Conservation (phyloP, 2,797 vertebrate genomes). For the Champsocephalus esox region DNA sequence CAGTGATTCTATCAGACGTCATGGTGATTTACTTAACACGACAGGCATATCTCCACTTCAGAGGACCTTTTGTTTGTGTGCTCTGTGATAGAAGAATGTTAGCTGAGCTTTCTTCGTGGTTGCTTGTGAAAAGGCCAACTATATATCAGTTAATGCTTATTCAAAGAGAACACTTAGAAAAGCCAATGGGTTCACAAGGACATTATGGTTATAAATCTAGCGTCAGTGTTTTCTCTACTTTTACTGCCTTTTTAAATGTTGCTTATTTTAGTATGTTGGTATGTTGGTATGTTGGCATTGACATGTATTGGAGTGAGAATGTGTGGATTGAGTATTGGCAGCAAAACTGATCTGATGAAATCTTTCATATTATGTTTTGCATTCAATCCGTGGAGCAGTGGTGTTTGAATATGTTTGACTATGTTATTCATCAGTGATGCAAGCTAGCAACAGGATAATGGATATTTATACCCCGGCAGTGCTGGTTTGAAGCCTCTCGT, state of each 20-base stretch:
- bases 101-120: slow-evolving; percentile 21
- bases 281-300: slow-evolving; percentile 1
- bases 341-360: slow-evolving; percentile 11
- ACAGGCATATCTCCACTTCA: slow-evolving; percentile 54
- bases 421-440: neutral
- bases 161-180: slow-evolving; percentile 31
- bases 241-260: slow-evolving; percentile 1
- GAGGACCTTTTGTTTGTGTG: slow-evolving; percentile 66
- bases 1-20: slow-evolving; percentile 73
- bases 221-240: slow-evolving; percentile 2
- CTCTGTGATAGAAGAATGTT: slow-evolving; percentile 44
- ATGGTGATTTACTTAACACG: slow-evolving; percentile 68
- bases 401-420: neutral
- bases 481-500: neutral
- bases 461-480: neutral
- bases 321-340: slow-evolving; percentile 19
- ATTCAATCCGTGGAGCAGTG: neutral
- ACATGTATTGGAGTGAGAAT: slow-evolving; percentile 19
- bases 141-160: slow-evolving; percentile 40
- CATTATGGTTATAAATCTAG: slow-evolving; percentile 20
- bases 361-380: slow-evolving; percentile 8
- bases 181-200: slow-evolving; percentile 15
- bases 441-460: slow-evolving; percentile 14
- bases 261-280: slow-evolving; percentile 12
- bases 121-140: slow-evolving; percentile 34